Evolutionary conservation across 2,888 invertebrate genomes (phyloP).

Genomic region (Ashinkailepas kermadecensis): DNA sequence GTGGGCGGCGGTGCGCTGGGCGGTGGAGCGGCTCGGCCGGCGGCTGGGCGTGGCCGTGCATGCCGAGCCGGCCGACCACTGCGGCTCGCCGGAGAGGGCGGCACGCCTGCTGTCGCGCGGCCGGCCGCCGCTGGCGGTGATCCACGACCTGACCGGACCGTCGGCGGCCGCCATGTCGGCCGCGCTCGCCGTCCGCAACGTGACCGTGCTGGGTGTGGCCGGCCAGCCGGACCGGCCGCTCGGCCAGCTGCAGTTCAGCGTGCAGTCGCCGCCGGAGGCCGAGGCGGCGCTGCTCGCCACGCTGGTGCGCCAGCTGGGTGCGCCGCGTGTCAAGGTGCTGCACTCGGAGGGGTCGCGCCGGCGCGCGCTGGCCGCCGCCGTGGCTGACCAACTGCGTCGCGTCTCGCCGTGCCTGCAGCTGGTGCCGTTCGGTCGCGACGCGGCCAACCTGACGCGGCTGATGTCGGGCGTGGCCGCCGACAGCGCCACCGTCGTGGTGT

Average conservation of each 20-base stretch:
- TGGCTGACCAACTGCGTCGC: not conserved
- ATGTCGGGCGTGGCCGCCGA: not conserved
- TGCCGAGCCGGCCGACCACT: slow-evolving; percentile 3
- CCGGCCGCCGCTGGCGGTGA: not conserved
- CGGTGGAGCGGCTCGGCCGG: slow-evolving; percentile 37
- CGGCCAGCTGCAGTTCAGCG: not conserved
- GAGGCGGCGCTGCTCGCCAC: not conserved
- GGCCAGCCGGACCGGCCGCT: not conserved
- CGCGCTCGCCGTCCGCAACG: not conserved
- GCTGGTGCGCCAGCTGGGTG: not conserved
- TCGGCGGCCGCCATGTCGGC: not conserved
- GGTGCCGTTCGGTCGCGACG: not conserved
- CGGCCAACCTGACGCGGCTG: not conserved
- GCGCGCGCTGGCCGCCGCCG: not conserved
- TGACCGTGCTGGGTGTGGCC: not conserved
- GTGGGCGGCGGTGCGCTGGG: slow-evolving; percentile 43
- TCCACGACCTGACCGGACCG: not conserved
- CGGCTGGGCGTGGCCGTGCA: slow-evolving; percentile 30
- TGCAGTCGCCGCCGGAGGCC: not conserved
- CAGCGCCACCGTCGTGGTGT: not conserved
- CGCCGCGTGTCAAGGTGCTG: not conserved
- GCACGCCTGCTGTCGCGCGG: not conserved
- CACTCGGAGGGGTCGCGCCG: not conserved
- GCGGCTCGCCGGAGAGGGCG: not conserved
- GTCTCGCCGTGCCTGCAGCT: not conserved